Percentiles rank a stretch among this genome's conserved stretches.
Conservation (phyloP, 1,140 invertebrate species). For the Acromyrmex echinatior region DNA sequence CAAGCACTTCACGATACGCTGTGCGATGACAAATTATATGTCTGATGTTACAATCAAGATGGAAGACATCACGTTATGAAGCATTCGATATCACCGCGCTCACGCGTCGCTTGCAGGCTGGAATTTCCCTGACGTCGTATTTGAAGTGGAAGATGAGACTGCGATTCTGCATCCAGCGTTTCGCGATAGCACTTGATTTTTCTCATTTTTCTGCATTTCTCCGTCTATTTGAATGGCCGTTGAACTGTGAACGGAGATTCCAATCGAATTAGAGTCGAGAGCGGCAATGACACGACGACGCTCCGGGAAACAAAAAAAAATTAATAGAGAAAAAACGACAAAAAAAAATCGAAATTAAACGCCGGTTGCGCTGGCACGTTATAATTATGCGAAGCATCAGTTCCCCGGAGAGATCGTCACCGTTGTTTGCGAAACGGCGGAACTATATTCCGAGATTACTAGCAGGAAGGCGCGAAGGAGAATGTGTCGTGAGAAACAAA, state of each 20-base stretch:
- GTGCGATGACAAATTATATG: conserved; percentile 31
- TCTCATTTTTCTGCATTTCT: conserved; percentile 35
- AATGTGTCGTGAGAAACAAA: conserved; percentile 45
- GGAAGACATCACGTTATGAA: conserved; percentile 2
- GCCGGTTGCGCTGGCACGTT: background rate
- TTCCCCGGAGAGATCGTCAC: background rate
- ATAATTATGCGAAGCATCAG: conserved; percentile 62
- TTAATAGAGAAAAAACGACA: background rate
- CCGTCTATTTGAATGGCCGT: conserved; percentile 8
- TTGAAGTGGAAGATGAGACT: conserved; percentile 6
- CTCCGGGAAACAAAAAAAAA: background rate
- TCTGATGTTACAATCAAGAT: background rate
- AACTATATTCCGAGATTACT: conserved; percentile 31
- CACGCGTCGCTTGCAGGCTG: conserved; percentile 15
- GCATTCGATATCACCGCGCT: conserved; percentile 24
- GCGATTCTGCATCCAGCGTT: conserved; percentile 39
- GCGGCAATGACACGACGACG: background rate
- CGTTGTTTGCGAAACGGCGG: background rate
- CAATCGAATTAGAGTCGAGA: conserved; percentile 34
- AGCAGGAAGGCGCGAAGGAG: background rate
- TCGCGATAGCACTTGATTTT: conserved; percentile 23
- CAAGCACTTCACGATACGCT: conserved; percentile 8
- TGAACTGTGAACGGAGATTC: conserved; percentile 34
- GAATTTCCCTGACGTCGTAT: conserved; percentile 16
- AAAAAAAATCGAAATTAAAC: conserved; percentile 17